Evolutionary conservation across 1,140 invertebrate genomes (phyloP).

Genomic region (Adelges cooleyi): DNA sequence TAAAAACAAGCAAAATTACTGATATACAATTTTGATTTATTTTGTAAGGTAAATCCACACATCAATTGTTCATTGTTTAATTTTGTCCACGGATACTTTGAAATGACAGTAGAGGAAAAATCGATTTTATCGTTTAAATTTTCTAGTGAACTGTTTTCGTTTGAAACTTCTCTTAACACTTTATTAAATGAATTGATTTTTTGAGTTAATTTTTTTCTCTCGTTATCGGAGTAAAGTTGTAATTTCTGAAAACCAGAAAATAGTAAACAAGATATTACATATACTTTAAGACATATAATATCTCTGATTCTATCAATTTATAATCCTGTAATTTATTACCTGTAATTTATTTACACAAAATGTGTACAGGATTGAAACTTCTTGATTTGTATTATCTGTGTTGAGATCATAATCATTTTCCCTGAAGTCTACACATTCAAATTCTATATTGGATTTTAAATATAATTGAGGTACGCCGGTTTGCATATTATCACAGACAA

Average conservation of each 20-base stretch:
- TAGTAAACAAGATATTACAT: not conserved
- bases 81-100: conserved; percentile 6
- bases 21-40: conserved; percentile 9
- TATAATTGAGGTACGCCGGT: conserved; percentile 4
- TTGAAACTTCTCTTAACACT: not conserved
- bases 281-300: not conserved
- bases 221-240: not conserved
- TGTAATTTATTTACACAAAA: conserved; percentile 19
- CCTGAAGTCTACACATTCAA: not conserved
- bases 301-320: not conserved
- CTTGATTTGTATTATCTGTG: not conserved
- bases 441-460: conserved; percentile 1
- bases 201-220: conserved; percentile 3
- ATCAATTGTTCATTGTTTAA: conserved; percentile 7
- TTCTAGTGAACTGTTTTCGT: not conserved
- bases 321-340: not conserved
- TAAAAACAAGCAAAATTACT: not conserved
- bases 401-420: not conserved
- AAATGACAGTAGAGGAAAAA: not conserved
- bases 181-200: not conserved
- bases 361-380: conserved; percentile 1
- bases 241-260: not conserved
- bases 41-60: conserved; percentile 12
- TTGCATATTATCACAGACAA: not conserved
- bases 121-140: not conserved